Percentiles rank a stretch among this genome's conserved stretches.
phyloP scores from a whole-genome alignment of 1,140 invertebrate species.

The Plectrocnemia conspersa region DNA sequence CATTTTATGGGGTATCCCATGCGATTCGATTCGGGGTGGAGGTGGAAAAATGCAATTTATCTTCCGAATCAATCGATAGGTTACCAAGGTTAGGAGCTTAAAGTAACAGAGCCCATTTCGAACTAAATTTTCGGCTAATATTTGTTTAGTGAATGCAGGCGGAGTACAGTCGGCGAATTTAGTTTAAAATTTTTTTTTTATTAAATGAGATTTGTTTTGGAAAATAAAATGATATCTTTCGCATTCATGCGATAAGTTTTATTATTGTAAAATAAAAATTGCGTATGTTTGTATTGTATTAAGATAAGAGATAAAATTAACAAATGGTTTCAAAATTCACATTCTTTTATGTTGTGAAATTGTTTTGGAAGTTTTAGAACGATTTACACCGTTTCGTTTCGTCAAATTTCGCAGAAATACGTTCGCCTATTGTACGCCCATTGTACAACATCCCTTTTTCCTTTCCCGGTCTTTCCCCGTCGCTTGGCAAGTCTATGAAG shows the following conservation, averaged over 20 bases:
- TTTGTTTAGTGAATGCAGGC: slow-evolving; percentile 28
- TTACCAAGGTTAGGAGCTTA: slow-evolving; percentile 7
- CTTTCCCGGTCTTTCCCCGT: neutral
- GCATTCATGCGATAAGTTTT: too few species aligned
- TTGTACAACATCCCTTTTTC: slow-evolving; percentile 10
- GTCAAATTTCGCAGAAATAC: too few species aligned
- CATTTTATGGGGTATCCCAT: neutral
- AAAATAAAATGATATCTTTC: too few species aligned
- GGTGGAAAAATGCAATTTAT: slow-evolving; percentile 34
- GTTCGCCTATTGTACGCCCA: neutral
- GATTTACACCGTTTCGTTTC: too few species aligned
- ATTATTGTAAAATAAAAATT: too few species aligned
- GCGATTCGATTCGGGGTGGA: neutral
- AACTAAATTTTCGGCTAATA: slow-evolving; percentile 34
- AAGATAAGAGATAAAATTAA: too few species aligned
- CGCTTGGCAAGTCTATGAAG: slow-evolving; percentile 5
- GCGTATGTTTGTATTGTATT: too few species aligned
- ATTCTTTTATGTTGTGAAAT: too few species aligned
- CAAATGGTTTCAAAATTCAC: too few species aligned
- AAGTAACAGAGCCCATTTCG: slow-evolving; percentile 5
- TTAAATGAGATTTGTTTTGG: too few species aligned
- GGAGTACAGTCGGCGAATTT: neutral
- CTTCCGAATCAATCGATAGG: slow-evolving; percentile 34
- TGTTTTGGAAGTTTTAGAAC: too few species aligned
- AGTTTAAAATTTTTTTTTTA: too few species aligned